Evolutionary conservation across 2,113 vertebrate genomes (phyloP).

Genomic region (Vulpes vulpes): DNA sequence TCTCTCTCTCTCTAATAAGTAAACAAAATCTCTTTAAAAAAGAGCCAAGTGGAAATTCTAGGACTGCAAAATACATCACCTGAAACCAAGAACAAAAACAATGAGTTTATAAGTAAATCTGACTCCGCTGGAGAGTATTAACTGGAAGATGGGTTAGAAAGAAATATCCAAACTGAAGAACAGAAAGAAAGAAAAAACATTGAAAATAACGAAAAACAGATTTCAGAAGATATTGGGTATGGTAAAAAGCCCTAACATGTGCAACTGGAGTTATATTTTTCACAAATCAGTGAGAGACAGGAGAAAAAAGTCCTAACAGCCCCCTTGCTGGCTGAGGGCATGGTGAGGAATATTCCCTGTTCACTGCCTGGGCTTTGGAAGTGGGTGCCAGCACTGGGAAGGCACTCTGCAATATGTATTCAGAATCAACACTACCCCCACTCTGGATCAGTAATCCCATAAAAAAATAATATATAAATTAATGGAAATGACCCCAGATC

Average conservation of each 20-base stretch:
- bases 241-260: background rate
- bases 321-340: accelerated
- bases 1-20: background rate
- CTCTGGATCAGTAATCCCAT: background rate
- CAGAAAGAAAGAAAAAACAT: background rate
- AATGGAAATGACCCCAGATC: background rate
- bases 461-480: background rate
- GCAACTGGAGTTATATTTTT: background rate
- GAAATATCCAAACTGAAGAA: background rate
- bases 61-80: background rate
- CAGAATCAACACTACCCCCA: background rate
- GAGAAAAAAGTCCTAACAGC: background rate
- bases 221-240: background rate
- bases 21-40: background rate
- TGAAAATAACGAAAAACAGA: constrained; percentile 45
- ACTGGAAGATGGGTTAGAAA: background rate
- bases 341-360: background rate
- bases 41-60: background rate
- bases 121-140: background rate
- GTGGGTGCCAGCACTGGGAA: background rate
- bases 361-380: background rate
- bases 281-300: background rate
- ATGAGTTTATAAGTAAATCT: background rate
- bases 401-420: too few species aligned
- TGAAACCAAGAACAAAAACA: background rate